Evolutionary conservation across 2,888 invertebrate species (phyloP).

Genomic region (Eristalis tenax): DNA sequence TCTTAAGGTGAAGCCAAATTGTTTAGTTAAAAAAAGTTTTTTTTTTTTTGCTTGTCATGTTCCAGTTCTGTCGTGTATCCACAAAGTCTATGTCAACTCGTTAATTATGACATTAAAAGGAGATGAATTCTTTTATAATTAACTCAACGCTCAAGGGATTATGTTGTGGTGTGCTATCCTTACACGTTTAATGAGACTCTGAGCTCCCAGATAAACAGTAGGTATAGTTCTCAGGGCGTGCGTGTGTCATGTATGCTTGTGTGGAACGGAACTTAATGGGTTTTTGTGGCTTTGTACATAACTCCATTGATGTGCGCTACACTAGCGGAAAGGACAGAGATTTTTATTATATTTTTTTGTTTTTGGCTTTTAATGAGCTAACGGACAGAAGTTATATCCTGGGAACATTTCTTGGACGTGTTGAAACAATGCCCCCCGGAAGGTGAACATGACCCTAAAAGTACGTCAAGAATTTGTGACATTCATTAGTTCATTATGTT

Average conservation of each 20-base stretch:
- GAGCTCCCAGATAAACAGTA: neutral
- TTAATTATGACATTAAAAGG: constrained; percentile 22
- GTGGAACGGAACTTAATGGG: neutral
- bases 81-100: neutral
- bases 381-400: neutral
- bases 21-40: neutral
- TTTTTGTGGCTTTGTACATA: neutral
- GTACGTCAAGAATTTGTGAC: neutral
- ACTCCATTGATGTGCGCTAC: neutral
- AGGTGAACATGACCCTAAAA: neutral
- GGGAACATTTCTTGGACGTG: neutral
- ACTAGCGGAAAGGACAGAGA: neutral
- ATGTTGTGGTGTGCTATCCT: neutral
- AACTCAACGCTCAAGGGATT: constrained; percentile 30
- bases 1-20: neutral
- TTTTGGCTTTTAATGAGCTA: neutral
- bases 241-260: neutral
- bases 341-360: too few species aligned
- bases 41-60: neutral
- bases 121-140: constrained; percentile 25
- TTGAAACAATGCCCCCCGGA: neutral
- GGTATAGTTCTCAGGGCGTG: neutral
- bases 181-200: constrained; percentile 3
- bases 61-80: neutral
- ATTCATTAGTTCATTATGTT: neutral